Percentiles rank a stretch among this genome's conserved stretches.
Conservation (phyloP, 1,140 invertebrate genomes). For the Ceratina japonica region DNA sequence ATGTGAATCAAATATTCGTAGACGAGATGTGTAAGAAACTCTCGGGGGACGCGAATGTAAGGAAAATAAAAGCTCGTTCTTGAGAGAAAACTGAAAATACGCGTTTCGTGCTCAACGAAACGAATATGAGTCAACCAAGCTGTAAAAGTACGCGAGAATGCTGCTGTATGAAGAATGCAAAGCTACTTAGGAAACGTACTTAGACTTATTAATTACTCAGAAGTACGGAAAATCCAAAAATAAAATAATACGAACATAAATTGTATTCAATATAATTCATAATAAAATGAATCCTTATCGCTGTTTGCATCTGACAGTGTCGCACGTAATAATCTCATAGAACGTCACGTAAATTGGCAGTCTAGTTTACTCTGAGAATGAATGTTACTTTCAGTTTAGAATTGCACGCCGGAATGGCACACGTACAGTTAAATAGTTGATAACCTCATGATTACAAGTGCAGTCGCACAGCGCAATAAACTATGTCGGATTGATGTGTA, state of each 20-base stretch:
- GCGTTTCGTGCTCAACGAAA: constrained; percentile 18
- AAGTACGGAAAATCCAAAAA: too few species aligned
- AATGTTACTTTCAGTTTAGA: neutral
- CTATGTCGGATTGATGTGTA: neutral
- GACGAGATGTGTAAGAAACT: neutral
- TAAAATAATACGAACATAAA: too few species aligned
- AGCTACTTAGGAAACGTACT: neutral
- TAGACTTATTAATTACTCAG: too few species aligned
- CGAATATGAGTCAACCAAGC: constrained; percentile 7
- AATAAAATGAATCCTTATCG: too few species aligned
- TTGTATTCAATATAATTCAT: too few species aligned
- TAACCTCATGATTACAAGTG: neutral
- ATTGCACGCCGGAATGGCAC: neutral
- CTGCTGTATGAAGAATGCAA: neutral
- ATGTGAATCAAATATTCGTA: constrained; percentile 5
- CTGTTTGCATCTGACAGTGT: too few species aligned
- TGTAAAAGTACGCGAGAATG: constrained; percentile 18
- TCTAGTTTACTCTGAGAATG: neutral
- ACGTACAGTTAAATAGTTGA: neutral
- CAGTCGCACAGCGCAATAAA: neutral
- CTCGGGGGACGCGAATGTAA: neutral
- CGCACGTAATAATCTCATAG: too few species aligned
- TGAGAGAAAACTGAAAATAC: constrained; percentile 42
- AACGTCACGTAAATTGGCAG: too few species aligned
- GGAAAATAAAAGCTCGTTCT: neutral